Evolutionary conservation across 1,140 invertebrate species (phyloP).

Genomic region (Phocides pigmalion): DNA sequence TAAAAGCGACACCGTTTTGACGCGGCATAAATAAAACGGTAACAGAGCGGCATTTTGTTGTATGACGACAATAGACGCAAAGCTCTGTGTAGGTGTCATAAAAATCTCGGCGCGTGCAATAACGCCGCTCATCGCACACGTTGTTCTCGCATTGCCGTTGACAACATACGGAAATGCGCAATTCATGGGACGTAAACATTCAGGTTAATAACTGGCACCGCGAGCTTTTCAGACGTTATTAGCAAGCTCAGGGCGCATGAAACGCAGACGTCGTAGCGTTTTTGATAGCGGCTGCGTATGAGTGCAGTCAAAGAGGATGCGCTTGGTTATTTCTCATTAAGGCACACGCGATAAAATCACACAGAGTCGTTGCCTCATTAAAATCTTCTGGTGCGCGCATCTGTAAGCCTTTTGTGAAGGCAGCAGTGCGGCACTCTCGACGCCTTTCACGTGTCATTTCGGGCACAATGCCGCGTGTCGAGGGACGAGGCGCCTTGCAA

Average conservation of each 20-base stretch:
- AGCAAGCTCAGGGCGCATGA: conserved; percentile 36
- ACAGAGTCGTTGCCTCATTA: conserved; percentile 82
- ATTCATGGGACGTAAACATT: conserved; percentile 51
- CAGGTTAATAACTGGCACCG: conserved; percentile 47
- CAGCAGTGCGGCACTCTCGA: conserved; percentile 70
- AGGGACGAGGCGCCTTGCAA: conserved; percentile 57
- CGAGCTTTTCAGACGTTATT: conserved; percentile 42
- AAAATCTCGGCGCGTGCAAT: conserved; percentile 43
- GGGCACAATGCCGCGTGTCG: conserved; percentile 72
- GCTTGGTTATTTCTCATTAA: conserved; percentile 82
- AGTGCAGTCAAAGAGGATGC: conserved; percentile 77
- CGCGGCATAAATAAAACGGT: not conserved
- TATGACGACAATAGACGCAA: conserved; percentile 33
- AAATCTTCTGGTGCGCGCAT: conserved; percentile 82
- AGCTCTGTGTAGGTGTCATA: conserved; percentile 39
- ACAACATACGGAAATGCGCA: conserved; percentile 41
- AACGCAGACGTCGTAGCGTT: conserved; percentile 60
- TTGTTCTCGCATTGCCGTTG: conserved; percentile 41
- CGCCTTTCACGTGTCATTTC: conserved; percentile 81
- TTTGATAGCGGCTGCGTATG: conserved; percentile 61
- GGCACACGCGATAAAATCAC: conserved; percentile 79
- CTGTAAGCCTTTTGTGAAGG: conserved; percentile 81
- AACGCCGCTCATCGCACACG: conserved; percentile 43
- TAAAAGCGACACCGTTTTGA: conserved; percentile 35
- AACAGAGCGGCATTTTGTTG: conserved; percentile 22